Conservation (phyloP, 2,797 vertebrate genomes). For the Otolemur crassicaudatus region DNA sequence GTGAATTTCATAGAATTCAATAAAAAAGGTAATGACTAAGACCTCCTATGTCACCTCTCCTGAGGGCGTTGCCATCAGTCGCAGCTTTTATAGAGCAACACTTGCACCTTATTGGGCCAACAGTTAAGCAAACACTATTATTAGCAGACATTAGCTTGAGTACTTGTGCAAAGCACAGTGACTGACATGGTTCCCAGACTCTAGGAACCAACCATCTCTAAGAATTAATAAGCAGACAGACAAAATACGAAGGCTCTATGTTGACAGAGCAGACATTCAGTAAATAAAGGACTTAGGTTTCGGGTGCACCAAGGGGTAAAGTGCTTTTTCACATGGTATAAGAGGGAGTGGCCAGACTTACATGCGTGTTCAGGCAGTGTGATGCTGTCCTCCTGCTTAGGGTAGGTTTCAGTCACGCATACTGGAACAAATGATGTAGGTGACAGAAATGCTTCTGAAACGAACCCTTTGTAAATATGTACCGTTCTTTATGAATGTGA, state of each 20-base stretch:
- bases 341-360: not conserved
- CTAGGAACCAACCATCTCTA: not conserved
- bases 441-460: not conserved
- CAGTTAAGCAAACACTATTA: not conserved
- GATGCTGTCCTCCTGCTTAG: not conserved
- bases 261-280: not conserved
- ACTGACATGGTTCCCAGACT: not conserved
- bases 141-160: not conserved
- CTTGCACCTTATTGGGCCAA: not conserved
- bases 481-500: not conserved
- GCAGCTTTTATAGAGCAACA: not conserved
- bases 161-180: not conserved
- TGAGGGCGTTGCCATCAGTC: not conserved
- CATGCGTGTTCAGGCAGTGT: not conserved
- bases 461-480: not conserved
- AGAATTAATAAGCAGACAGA: not conserved
- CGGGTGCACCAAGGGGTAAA: not conserved
- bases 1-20: not conserved
- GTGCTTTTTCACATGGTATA: not conserved
- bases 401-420: not conserved
- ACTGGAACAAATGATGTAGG: not conserved
- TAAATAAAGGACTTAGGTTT: not conserved
- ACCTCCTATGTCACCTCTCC: accelerated
- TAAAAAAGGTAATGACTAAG: not conserved
- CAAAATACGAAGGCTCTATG: not conserved